Base-by-base conservation (phyloP, 2,113 vertebrate genomes). In the Pao palembangensis region DNA sequence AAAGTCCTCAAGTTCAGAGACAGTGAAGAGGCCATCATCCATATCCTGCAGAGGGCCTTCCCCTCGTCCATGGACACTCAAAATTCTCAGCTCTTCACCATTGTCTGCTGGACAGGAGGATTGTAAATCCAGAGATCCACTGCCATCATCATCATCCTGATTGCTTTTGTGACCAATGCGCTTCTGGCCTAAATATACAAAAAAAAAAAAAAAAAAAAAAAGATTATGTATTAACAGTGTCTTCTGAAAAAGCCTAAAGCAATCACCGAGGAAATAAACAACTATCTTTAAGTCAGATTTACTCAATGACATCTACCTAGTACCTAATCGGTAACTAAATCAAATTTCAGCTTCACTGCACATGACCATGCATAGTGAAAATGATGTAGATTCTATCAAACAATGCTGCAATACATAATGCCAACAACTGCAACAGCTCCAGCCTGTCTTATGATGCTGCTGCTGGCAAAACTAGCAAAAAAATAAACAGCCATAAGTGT, bases 21-120 rank as follows among this genome's bases (percentile, higher is more conserved):
- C 55, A 20, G 75, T 65, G 51, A 86, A 88, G 51, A 86, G 78
- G 13, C 43, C 64, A 50, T 79, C 66, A 2, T 56, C 53, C 21
- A 65, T 61, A 5, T 83, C 80, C 53, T 82, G 72, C 16, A 85
- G 73, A 34, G 75, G 74, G 10, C 66, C 84, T 48, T 85, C 73
- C 4, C 62, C 82, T 61, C 71, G 60, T 16, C 82, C 74, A 7
- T 77, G 81, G 69, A 88, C 61, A 6, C 80, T 85, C 52, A 87
- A 50, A 4, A 84, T 87, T 59, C 74, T 72, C 71, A 80, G 76
- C n/a, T 81, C 76, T 21, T 63, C 23, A 0, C 62, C 38, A 23
- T 51, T 50, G 52, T 16, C 42, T 2, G 65, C 48, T 21, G 67
- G 47, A 10, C 56, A 61, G 55, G 79, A 73, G 1, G 78, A 73